phyloP scores from a whole-genome alignment of 2,797 vertebrate species.

The Eulemur rubriventer region DNA sequence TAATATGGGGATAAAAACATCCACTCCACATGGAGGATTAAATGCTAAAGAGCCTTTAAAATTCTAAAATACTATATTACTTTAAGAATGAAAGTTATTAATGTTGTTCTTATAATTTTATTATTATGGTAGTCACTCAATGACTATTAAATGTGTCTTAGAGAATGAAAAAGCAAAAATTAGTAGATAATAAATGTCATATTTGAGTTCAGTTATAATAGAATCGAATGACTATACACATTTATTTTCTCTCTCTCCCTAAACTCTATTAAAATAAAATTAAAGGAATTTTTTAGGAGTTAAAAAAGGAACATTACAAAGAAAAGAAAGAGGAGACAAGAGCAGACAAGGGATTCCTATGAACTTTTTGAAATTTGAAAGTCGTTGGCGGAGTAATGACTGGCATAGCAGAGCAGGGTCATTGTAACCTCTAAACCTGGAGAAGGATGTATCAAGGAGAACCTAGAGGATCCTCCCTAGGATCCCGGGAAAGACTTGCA shows the following conservation, averaged over 20 bases:
- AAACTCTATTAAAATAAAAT: constrained; percentile 64
- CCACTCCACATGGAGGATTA: constrained; percentile 38
- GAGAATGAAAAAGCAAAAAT: constrained; percentile 61
- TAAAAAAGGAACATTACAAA: constrained; percentile 33
- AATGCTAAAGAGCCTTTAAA: constrained; percentile 64
- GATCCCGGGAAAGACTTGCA: neutral
- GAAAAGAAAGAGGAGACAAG: neutral
- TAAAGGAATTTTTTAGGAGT: constrained; percentile 22
- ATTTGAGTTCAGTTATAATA: constrained; percentile 49
- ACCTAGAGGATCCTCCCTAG: neutral
- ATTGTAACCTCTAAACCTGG: neutral
- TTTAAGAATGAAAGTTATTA: constrained; percentile 62
- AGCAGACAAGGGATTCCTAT: neutral
- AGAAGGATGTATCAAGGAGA: neutral
- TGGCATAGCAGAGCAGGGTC: neutral
- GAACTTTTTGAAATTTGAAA: neutral
- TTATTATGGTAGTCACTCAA: constrained; percentile 54
- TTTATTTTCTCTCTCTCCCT: constrained; percentile 46
- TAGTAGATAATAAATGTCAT: constrained; percentile 69
- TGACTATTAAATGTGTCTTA: constrained; percentile 66
- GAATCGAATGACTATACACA: constrained; percentile 53
- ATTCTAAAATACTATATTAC: constrained; percentile 64
- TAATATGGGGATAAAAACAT: constrained; percentile 45
- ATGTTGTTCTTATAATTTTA: constrained; percentile 67
- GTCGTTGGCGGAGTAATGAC: neutral